These are phyloP conservation scores for Parochlus steinenii DNA, from an alignment of 2,888 invertebrate genomes.

Conservation along the genomic window DNA sequence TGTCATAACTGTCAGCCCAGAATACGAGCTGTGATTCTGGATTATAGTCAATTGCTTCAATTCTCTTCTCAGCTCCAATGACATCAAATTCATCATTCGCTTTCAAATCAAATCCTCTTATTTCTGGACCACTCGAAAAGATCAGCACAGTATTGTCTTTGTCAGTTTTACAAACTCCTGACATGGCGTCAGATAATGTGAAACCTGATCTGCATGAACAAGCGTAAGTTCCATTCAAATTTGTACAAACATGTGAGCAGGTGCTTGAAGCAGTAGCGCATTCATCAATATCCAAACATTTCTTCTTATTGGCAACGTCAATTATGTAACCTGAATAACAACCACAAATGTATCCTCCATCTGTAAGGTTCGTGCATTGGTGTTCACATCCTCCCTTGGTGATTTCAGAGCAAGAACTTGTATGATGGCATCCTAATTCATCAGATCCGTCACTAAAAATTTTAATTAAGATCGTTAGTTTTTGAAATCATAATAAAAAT, in stretches of 20 bases:
- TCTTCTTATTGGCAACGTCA: constrained; percentile 60
- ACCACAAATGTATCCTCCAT: constrained; percentile 75
- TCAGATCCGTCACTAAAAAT: constrained; percentile 81
- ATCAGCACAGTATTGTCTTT: constrained; percentile 49
- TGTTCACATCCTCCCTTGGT: constrained; percentile 78
- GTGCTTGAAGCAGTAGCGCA: constrained; percentile 66
- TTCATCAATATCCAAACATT: constrained; percentile 80
- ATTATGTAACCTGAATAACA: constrained; percentile 79
- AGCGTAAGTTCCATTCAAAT: constrained; percentile 75
- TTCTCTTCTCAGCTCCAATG: constrained; percentile 69
- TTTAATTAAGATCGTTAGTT: no score
- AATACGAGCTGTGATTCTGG: constrained; percentile 70
- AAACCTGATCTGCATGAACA: constrained; percentile 81
- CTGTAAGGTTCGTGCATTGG: constrained; percentile 70
- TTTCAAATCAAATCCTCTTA: constrained; percentile 52
- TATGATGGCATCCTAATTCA: constrained; percentile 73
- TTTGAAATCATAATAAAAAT: no score
- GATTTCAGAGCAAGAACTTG: constrained; percentile 38
- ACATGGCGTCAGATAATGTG: constrained; percentile 51
- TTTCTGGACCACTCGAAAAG: constrained; percentile 74
- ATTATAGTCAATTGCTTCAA: constrained; percentile 85
- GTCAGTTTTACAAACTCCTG: constrained; percentile 65
- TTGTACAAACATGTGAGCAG: constrained; percentile 87
- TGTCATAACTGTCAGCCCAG: constrained; percentile 89
- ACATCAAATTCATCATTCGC: constrained; percentile 57